Evolutionary conservation across 2,888 invertebrate genomes (phyloP).

Genomic region (Adela reaumurella): DNA sequence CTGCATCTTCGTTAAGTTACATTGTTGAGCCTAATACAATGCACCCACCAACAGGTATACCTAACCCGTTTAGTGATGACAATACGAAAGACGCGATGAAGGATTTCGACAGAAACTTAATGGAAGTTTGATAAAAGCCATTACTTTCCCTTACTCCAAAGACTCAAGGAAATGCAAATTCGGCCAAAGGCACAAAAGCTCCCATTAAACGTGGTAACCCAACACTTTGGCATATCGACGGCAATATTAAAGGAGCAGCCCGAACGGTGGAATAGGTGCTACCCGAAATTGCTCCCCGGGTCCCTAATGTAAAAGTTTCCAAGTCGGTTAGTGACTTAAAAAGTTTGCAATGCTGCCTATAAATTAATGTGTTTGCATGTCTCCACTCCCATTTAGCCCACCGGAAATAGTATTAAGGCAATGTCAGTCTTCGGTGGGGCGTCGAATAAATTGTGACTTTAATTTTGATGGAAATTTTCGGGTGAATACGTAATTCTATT

Average conservation of each 20-base stretch:
- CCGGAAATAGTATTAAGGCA: slow-evolving; percentile 6
- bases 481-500: slow-evolving; percentile 51
- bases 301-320: slow-evolving; percentile 46
- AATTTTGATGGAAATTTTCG: slow-evolving; percentile 48
- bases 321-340: slow-evolving; percentile 31
- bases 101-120: background rate
- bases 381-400: slow-evolving; percentile 24
- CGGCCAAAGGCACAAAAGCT: background rate
- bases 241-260: background rate
- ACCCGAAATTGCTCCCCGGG: slow-evolving; percentile 35
- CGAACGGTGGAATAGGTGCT: slow-evolving; percentile 22
- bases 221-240: background rate
- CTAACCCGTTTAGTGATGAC: no score
- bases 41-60: no score
- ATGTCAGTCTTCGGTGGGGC: slow-evolving; percentile 11
- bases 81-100: no score
- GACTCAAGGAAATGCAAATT: background rate
- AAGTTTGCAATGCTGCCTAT: slow-evolving; percentile 40
- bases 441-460: slow-evolving; percentile 40
- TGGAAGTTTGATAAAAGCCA: background rate
- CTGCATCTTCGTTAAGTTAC: no score
- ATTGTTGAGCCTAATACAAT: no score
- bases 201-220: background rate
- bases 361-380: slow-evolving; percentile 49
- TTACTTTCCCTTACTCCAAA: background rate